A percentile compares a stretch with the other conserved stretches of the same genome.
These are phyloP conservation scores for Carapus acus DNA, from an alignment of 2,797 vertebrate genomes.

Conservation along the genomic window DNA sequence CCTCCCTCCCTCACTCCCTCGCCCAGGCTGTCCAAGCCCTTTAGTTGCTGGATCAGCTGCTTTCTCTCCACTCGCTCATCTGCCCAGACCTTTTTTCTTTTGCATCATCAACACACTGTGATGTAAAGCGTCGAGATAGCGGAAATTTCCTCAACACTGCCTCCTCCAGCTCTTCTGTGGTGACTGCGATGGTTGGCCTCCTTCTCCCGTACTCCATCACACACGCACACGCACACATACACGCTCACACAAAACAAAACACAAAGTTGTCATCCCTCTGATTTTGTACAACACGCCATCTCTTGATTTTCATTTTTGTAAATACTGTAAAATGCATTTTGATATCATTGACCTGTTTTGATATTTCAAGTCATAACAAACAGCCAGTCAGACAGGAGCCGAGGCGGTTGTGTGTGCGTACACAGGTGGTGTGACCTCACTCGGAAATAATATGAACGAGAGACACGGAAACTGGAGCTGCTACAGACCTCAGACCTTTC, in stretches of 20 bases:
- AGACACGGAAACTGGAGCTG: constrained; percentile 58
- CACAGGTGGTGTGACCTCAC: constrained; percentile 50
- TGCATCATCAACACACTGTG: constrained; percentile 57
- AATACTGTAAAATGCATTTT: constrained; percentile 87
- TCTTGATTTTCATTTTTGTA: constrained; percentile 66
- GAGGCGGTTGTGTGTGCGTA: constrained; percentile 53
- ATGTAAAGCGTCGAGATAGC: constrained; percentile 34
- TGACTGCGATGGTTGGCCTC: constrained; percentile 30
- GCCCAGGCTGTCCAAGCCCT: constrained; percentile 31
- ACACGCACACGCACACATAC: constrained; percentile 24
- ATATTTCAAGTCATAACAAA: constrained; percentile 73
- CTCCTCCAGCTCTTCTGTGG: constrained; percentile 33
- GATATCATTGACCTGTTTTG: constrained; percentile 87
- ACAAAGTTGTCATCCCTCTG: constrained; percentile 16
- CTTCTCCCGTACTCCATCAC: constrained; percentile 14
- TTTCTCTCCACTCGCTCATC: constrained; percentile 40
- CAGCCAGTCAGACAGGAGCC: constrained; percentile 61
- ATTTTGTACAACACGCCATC: constrained; percentile 58
- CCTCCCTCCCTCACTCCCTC: constrained; percentile 8
- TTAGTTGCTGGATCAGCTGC: constrained; percentile 30
- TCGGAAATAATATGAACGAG: constrained; percentile 49
- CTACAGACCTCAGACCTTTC: constrained; percentile 58
- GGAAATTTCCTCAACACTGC: constrained; percentile 15
- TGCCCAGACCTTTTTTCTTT: constrained; percentile 23
- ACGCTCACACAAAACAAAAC: too few species aligned